Evolutionary conservation across 2,797 vertebrate genomes (phyloP), one percentile per base, ranked within the genome.

Genomic region (Adelosebastes latens): DNA sequence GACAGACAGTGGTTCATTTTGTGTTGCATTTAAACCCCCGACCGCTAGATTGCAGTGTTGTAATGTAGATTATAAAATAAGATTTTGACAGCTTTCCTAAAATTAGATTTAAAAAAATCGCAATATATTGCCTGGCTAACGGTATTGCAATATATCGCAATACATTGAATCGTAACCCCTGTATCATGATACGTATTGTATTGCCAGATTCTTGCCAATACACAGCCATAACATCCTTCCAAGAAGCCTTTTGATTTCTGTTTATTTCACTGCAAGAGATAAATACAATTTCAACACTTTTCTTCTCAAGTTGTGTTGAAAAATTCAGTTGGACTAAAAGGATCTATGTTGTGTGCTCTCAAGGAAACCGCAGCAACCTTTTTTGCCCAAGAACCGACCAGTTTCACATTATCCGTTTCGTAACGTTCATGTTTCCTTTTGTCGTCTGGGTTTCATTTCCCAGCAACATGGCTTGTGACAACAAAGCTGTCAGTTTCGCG

Each of bases 371-470:
- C 62, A 34, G 34, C 25, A 27, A 52, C 39, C 25, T 52, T 78
- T 73, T 32, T 59, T 29, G 61, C 34, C 65, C 24, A 20, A 16
- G 6, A 32, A 29, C 16, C 34, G 32, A 73, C 29, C 32, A 7
- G 16, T 70, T 79, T 64, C 25, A 60, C 75, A 52, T 55, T 8
- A 49, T 76, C 46, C 67, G 60, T 46, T 65, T 39, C 3, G 2
- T 55, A 18, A 34, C 9, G 69, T 46, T 59, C 65, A 10, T 71
- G 76, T 80, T 88, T 81, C 20, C 68, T 68, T 85, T 69, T 34
- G n/a, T 63, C 24, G 16, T 62, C n/a, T 66, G 24, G 42, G 25
- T 77, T 83, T 81, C 9, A 72, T 86, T 86, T 84, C 79, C 13
- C 32, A 61, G 55, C 63, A 61, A 69, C 68, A 78, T 34, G 18